Percentiles rank a stretch among this genome's conserved stretches.
These are phyloP conservation scores for Brachionus rotundiformis DNA, from an alignment of 1,140 invertebrate species.

Conservation along the genomic window DNA sequence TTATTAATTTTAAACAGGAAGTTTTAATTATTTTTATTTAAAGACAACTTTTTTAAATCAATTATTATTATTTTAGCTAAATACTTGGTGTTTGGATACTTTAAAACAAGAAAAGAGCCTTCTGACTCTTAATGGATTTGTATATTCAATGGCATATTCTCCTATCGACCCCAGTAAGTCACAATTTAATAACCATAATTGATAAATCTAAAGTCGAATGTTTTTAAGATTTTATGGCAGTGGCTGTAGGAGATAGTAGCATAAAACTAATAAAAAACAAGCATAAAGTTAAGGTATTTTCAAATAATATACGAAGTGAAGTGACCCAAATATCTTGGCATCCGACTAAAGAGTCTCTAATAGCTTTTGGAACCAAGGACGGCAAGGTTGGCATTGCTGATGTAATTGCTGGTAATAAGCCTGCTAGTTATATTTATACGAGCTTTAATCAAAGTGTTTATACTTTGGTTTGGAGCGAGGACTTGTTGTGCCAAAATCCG, in stretches of 20 bases:
- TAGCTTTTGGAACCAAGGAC: constrained; percentile 50
- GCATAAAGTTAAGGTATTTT: neutral
- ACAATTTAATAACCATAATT: no score
- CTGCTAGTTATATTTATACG: constrained; percentile 36
- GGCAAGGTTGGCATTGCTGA: constrained; percentile 40
- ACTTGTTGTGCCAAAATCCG: neutral
- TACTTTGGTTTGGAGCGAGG: constrained; percentile 32
- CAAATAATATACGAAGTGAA: constrained; percentile 38
- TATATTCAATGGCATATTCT: constrained; percentile 15
- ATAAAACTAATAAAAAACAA: constrained; percentile 31
- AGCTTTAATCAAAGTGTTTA: constrained; percentile 44
- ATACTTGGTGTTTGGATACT: neutral
- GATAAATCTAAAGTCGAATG: no score
- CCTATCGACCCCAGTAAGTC: constrained; percentile 51
- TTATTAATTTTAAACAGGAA: no score
- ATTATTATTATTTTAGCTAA: no score
- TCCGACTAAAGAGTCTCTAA: constrained; percentile 33
- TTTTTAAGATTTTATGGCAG: constrained; percentile 45
- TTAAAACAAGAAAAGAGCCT: constrained; percentile 19
- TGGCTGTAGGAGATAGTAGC: neutral
- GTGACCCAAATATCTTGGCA: constrained; percentile 46
- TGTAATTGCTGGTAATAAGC: neutral
- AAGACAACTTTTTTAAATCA: no score
- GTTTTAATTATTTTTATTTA: no score
- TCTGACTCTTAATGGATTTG: constrained; percentile 44